Base-by-base conservation (phyloP, 2,113 vertebrate species). In the Tyto alba region DNA sequence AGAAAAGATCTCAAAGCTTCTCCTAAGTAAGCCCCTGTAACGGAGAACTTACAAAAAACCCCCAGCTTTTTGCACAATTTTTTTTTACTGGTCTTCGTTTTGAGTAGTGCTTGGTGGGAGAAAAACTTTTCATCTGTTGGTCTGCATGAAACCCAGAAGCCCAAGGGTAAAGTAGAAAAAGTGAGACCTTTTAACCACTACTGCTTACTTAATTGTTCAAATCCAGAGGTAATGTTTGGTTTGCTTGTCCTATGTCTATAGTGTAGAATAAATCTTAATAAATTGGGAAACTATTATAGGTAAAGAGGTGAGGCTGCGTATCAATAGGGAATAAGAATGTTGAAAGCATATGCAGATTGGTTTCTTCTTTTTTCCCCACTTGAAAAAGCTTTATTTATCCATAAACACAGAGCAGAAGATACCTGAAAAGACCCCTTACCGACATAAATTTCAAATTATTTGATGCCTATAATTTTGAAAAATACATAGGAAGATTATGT, bases 381-480 rank as follows among this genome's bases (percentile, higher is more conserved):
- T 62, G 14, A 38, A 53, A 60, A 50, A 63, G 11, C 13, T 62
- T 41, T 38, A 43, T 4, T 53, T 71, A 17, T 62, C 13, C 3
- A 12, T 36, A 34, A 16, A 6, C 12, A 20, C 2, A 15, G 8
- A 71, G 10, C 12, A 22, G 32, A 71, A 91, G 60, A 36, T 13
- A 36, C 0, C 5, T 41, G 19, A 41, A 30, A 43, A 27, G 2
- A 63, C 4, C 5, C 2, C 9, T 40, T 59, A 32, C 1, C 4
- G 23, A 13, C 13, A 50, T 36, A 25, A 6, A 16, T 78, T 9
- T n/a, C 5, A 18, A 57, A 20, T 71, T 41, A 43, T 32, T 72
- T 77, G 13, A 11, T 63, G 63, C 9, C 2, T 45, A 9, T 25
- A 16, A 18, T 40, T 63, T 72, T 84, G 15, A 56, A 73, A 73